Evolutionary conservation across 2,797 vertebrate species (phyloP), one percentile per base, ranked within the genome.

Genomic region (Spinus pinus): DNA sequence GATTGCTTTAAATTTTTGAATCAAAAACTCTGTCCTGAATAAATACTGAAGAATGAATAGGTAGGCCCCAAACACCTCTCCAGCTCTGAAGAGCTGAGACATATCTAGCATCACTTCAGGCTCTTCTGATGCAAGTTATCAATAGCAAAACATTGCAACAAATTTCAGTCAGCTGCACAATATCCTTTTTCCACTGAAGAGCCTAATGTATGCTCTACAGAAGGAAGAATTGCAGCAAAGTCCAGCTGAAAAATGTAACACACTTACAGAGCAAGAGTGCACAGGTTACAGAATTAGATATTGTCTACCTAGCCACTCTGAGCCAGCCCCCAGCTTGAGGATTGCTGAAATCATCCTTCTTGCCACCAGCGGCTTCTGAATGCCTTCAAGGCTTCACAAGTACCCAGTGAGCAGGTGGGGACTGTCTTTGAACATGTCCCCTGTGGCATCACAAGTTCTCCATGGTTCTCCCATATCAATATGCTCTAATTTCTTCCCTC

Each of bases 1-100:
- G 47, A 64, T 82, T 89, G 37, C 89, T 96, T 93, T 74, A 81
- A 81, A 80, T 46, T 24, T 61, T 67, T 21, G 14, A 80, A 25
- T 89, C 51, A 67, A 70, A 80, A 80, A 53, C 8, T 77, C 50
- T 71, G n/a, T 54, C 83, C 86, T 72, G 21, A 88, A 44, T 80
- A 87, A 94, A 95, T 65, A 85, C 24, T 53, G 50, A 80, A 58
- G 42, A 53, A 28, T 1, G 9, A 92, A 80, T 44, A 87, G 64
- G 69, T 39, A 86, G 70, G 28, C 2, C 23, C 11, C 53, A 74
- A 87, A 71, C 83, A 84, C 67, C 27, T 79, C 44, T 80, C 24
- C 22, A 61, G 35, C 73, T 87, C 57, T 85, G 28, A 82, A 81
- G 61, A 81, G 24, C 25, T 49, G 49, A 46, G 12, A 28, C 11